Base-by-base conservation (phyloP, 2,797 vertebrate species). In the Salmo trutta region DNA sequence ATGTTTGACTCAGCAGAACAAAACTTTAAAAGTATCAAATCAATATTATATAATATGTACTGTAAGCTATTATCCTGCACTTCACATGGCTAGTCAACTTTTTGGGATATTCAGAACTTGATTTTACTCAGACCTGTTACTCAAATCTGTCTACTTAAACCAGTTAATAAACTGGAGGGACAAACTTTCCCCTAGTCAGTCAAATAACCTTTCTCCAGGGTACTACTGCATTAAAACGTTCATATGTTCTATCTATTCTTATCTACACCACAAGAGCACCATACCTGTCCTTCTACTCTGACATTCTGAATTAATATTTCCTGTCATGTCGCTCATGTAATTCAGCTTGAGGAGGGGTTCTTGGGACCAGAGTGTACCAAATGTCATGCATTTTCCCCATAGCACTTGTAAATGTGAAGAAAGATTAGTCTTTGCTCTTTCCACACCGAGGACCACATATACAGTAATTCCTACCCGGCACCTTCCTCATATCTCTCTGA, bases 331-430 rank as follows among this genome's bases (percentile, higher is more conserved):
- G n/a, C 31, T 41, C 19, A 47, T 33, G 17, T 10, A 36, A 36
- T 33, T 19, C 17, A 21, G 33, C 68, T n/a, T 70, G 33, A n/a
- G 33, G 17, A 6, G 68, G 68, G 68, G 36, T 14, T 36, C 33
- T 10, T 21, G 67, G 19, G 33, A 69, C 16, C 29, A 36, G 31
- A 21, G n/a, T 17, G 5, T 29, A 17, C 27, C 27, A 72, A 54
- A 72, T 72, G 71, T 72, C 51, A 31, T 17, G 24, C 27, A 51
- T 31, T 54, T 27, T 72, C 52, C 71, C 71, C 47, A 31, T 54
- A 17, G 7, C 24, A 8, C 27, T 54, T 19, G 69, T 27, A 70
- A 51, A 47, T 70, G 68, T 69, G n/a, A 70, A 36, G 10, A 41
- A 19, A 21, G 19, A 36, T 70, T 70, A 1, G 5, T 70, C 19